Evolutionary conservation across 2,888 invertebrate genomes (phyloP).

Genomic region (Drosophila subquinaria): DNA sequence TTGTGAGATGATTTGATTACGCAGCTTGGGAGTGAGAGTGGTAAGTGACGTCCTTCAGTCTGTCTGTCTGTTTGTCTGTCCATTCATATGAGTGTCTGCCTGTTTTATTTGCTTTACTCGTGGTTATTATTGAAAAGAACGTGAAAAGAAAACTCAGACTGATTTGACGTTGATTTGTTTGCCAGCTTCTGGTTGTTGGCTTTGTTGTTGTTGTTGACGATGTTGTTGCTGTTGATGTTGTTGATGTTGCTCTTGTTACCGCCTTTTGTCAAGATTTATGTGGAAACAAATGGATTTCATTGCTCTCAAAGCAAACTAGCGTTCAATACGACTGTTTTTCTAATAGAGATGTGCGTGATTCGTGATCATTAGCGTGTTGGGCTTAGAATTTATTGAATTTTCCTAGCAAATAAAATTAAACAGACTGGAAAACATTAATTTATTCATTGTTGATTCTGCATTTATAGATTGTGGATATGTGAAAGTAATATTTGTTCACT

Average conservation of each 20-base stretch:
- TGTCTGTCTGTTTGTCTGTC: constrained; percentile 1
- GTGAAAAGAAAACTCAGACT: constrained; percentile 8
- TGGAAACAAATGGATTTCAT: constrained; percentile 43
- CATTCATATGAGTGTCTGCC: constrained; percentile 42
- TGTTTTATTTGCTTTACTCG: constrained; percentile 24
- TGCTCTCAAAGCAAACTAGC: constrained; percentile 12
- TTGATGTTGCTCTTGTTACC: constrained; percentile 13
- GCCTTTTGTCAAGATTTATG: constrained; percentile 36
- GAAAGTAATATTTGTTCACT: no score
- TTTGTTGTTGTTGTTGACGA: neutral
- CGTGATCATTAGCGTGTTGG: constrained; percentile 14
- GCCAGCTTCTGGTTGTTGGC: constrained; percentile 19
- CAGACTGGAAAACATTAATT: neutral
- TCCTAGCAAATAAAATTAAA: neutral
- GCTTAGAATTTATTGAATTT: neutral
- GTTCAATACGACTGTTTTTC: neutral
- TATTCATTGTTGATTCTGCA: no score
- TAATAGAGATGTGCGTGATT: constrained; percentile 23
- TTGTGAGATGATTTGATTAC: constrained; percentile 68
- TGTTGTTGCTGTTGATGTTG: neutral
- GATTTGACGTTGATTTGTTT: constrained; percentile 60
- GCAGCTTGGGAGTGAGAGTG: constrained; percentile 12
- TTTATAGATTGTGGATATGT: no score
- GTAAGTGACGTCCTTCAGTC: constrained; percentile 5
- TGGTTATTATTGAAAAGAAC: constrained; percentile 22